Conservation (phyloP, 2,888 invertebrate genomes). For the Acheta domesticus region DNA sequence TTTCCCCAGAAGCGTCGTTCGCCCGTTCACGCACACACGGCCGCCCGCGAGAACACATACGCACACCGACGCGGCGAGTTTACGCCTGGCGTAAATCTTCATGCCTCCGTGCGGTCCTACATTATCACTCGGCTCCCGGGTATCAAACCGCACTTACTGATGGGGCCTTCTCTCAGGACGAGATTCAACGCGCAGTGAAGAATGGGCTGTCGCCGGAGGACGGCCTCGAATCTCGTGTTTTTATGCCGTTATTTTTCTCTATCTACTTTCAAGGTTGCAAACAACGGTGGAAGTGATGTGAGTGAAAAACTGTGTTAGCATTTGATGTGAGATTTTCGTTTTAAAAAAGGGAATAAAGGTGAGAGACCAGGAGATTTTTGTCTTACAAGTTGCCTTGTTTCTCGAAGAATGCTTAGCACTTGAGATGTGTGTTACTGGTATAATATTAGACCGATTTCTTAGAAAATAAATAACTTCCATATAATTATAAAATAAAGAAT, state of each 20-base stretch:
- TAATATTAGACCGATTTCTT: no score
- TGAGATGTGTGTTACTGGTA: no score
- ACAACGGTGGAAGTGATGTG: slow-evolving; percentile 5
- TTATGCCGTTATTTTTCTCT: slow-evolving; percentile 8
- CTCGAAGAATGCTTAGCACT: no score
- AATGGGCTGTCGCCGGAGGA: background rate
- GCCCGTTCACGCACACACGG: slow-evolving; percentile 4
- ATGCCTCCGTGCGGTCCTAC: background rate
- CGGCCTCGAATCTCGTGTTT: background rate
- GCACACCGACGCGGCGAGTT: background rate
- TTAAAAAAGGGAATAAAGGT: background rate
- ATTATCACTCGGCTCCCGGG: slow-evolving; percentile 7
- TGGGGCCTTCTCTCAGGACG: background rate
- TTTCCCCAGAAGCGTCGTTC: background rate
- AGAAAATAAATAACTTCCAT: no score
- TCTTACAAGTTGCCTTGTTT: no score
- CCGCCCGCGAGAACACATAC: background rate
- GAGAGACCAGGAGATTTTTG: background rate
- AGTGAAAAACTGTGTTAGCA: background rate
- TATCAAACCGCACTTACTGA: slow-evolving; percentile 7
- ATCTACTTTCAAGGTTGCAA: background rate
- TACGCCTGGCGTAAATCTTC: background rate
- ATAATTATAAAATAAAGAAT: no score
- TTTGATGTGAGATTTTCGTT: background rate
- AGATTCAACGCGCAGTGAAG: background rate